Evolutionary conservation across 1,140 invertebrate genomes (phyloP).

Genomic region (Leptinotarsa undecemlineata): DNA sequence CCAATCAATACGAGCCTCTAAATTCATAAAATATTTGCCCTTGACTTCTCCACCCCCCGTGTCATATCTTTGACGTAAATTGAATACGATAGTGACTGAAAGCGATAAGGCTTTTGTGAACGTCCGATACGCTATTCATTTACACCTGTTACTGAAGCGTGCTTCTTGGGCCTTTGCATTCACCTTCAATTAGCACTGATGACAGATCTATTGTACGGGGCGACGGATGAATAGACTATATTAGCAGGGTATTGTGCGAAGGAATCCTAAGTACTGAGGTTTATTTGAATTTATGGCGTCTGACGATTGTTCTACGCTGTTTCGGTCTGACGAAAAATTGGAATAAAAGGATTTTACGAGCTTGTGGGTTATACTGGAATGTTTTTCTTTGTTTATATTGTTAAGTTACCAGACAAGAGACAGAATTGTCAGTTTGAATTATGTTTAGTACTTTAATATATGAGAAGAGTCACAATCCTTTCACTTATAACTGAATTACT

Average conservation of each 20-base stretch:
- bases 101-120: neutral
- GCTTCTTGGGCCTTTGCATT: neutral
- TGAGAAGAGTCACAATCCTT: no score
- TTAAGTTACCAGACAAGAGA: no score
- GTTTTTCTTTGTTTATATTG: neutral
- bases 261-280: neutral
- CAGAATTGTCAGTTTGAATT: no score
- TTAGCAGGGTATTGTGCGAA: neutral
- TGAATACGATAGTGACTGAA: neutral
- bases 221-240: neutral
- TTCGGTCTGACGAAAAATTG: neutral
- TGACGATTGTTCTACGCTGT: neutral
- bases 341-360: neutral
- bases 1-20: neutral
- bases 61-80: neutral
- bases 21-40: neutral
- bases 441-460: no score
- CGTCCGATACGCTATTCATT: neutral
- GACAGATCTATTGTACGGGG: neutral
- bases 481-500: no score
- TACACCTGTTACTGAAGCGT: neutral
- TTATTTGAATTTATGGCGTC: slow-evolving; percentile 6
- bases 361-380: neutral
- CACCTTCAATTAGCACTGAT: neutral
- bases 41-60: neutral